phyloP scores from a whole-genome alignment of 2,888 invertebrate species.

The Stenodema calcarata region DNA sequence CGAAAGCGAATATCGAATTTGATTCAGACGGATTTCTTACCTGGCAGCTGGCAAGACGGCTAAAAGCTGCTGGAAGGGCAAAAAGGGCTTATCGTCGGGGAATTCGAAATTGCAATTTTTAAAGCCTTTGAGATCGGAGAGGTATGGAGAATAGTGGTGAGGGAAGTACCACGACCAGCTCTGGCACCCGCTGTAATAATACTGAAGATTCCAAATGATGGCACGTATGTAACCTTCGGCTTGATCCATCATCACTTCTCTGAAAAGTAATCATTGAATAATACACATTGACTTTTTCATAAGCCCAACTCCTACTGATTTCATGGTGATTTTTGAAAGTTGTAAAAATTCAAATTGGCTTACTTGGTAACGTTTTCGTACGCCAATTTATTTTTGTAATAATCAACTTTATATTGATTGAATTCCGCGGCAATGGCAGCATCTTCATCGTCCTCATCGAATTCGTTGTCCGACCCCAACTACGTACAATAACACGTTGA shows the following conservation, averaged over 20 bases:
- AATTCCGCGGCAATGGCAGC: slow-evolving; percentile 68
- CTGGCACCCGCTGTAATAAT: slow-evolving; percentile 95
- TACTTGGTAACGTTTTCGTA: slow-evolving; percentile 80
- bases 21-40: no score
- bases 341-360: slow-evolving; percentile 57
- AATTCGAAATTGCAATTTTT: slow-evolving; percentile 78
- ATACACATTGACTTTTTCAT: not conserved
- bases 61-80: slow-evolving; percentile 86
- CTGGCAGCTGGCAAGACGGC: slow-evolving; percentile 87
- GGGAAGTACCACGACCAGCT: slow-evolving; percentile 99
- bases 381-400: slow-evolving; percentile 89
- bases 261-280: not conserved
- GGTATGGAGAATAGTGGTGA: slow-evolving; percentile 95
- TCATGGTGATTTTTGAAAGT: not conserved
- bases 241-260: slow-evolving; percentile 77
- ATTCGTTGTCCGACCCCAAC: slow-evolving; percentile 58
- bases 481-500: not conserved
- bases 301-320: not conserved
- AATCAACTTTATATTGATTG: slow-evolving; percentile 82
- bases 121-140: slow-evolving; percentile 90
- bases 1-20: no score
- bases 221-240: slow-evolving; percentile 90
- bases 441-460: slow-evolving; percentile 52
- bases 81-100: slow-evolving; percentile 84
- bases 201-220: slow-evolving; percentile 94